Evolutionary conservation across 1,140 invertebrate species (phyloP).

Genomic region (Alviniconcha marisindica): DNA sequence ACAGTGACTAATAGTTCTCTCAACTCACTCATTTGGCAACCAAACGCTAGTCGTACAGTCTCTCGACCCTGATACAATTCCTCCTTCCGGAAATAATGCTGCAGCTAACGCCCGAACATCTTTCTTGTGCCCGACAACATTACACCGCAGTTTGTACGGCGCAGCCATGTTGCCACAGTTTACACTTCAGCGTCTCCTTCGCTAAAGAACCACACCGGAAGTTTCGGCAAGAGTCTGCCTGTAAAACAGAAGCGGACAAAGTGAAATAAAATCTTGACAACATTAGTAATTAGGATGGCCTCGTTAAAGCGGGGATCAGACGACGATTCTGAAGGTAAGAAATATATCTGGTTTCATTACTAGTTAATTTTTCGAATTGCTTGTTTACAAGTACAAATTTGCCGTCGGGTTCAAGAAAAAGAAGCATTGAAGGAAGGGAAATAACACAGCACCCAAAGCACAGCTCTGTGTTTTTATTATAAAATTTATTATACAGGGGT

Average conservation of each 20-base stretch:
- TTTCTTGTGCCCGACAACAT: constrained; percentile 86
- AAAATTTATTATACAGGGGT: too few relatives aligned
- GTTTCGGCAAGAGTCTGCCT: not conserved
- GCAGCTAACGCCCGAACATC: constrained; percentile 88
- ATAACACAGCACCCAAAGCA: too few relatives aligned
- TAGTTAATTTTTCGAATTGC: too few relatives aligned
- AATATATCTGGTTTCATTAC: too few relatives aligned
- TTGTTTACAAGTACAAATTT: too few relatives aligned
- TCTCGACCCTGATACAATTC: constrained; percentile 89
- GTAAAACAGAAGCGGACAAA: not conserved
- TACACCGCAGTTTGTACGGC: constrained; percentile 86
- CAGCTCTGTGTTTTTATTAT: too few relatives aligned
- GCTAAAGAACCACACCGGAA: constrained; percentile 32
- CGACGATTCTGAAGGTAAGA: constrained; percentile 27
- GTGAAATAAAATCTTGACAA: not conserved
- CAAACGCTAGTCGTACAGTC: constrained; percentile 91
- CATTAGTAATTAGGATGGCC: constrained; percentile 1
- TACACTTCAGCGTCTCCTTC: not conserved
- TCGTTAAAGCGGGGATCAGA: constrained; percentile 25
- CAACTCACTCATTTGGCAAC: constrained; percentile 85
- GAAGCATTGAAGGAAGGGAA: too few relatives aligned
- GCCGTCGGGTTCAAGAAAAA: too few relatives aligned
- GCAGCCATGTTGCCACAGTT: constrained; percentile 61
- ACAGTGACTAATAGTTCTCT: not conserved
- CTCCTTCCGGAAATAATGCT: constrained; percentile 80